Conservation (phyloP, 2,888 invertebrate species). For the Drosophila flavopinicola region DNA sequence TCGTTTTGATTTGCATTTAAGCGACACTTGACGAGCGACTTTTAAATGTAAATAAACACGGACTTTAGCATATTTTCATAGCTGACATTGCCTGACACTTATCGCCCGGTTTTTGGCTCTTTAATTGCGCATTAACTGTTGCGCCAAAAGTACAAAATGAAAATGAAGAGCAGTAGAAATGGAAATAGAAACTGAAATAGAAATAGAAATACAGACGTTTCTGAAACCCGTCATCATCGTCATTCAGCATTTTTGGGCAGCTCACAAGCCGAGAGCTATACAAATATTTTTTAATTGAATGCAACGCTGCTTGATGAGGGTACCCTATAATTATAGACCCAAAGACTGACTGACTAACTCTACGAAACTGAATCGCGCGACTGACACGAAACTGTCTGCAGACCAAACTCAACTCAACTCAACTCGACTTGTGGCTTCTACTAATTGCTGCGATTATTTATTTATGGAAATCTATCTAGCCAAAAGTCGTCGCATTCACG, state of each 20-base stretch:
- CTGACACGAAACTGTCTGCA: constrained; percentile 45
- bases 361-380: constrained; percentile 24
- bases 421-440: constrained; percentile 29
- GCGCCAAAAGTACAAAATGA: constrained; percentile 29
- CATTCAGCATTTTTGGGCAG: constrained; percentile 35
- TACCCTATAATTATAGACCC: constrained; percentile 64
- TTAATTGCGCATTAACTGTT: constrained; percentile 67
- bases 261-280: constrained; percentile 38
- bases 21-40: constrained; percentile 65
- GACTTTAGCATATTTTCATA: constrained; percentile 43
- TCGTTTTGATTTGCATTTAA: constrained; percentile 77
- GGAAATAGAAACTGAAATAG: constrained; percentile 3
- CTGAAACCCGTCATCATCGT: constrained; percentile 29
- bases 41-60: constrained; percentile 62
- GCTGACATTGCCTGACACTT: constrained; percentile 59
- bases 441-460: constrained; percentile 69
- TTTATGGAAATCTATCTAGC: constrained; percentile 66
- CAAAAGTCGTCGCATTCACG: constrained; percentile 58
- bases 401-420: constrained; percentile 11
- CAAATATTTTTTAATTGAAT: constrained; percentile 65
- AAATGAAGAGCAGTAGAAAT: not conserved
- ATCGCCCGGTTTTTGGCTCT: constrained; percentile 56
- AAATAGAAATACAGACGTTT: constrained; percentile 19
- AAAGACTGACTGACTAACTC: constrained; percentile 10
- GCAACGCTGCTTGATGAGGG: constrained; percentile 68